phyloP scores from a whole-genome alignment of 1,140 invertebrate species.

The Araneus ventricosus region DNA sequence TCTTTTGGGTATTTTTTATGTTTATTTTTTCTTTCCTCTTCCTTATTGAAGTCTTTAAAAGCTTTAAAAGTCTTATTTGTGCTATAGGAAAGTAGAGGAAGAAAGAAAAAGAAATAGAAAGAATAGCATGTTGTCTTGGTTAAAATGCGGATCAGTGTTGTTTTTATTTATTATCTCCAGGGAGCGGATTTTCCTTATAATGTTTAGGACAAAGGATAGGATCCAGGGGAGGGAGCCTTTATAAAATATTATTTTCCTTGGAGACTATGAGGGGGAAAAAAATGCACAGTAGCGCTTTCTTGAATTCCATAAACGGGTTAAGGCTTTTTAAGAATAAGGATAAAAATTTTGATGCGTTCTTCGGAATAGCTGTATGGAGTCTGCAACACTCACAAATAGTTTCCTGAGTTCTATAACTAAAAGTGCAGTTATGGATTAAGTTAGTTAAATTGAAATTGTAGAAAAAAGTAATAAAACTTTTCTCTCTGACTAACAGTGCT shows the following conservation, averaged over 20 bases:
- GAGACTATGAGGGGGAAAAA: background rate
- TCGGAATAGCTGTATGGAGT: background rate
- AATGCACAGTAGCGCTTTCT: background rate
- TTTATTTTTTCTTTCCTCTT: constrained; percentile 10
- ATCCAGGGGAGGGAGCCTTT: background rate
- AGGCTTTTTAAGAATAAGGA: background rate
- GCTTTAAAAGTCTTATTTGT: constrained; percentile 50
- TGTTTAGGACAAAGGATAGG: background rate
- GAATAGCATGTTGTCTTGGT: constrained; percentile 33
- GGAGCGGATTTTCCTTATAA: background rate
- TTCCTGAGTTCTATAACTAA: too few species aligned
- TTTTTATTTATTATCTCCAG: constrained; percentile 34
- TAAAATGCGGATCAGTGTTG: constrained; percentile 34
- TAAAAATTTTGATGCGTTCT: background rate
- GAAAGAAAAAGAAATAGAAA: background rate
- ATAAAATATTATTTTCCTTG: background rate
- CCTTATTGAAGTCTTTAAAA: constrained; percentile 50
- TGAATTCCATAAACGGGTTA: background rate
- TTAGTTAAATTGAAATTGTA: too few species aligned
- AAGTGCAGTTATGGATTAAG: too few species aligned
- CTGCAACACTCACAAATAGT: background rate
- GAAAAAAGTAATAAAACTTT: too few species aligned
- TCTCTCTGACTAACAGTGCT: too few species aligned
- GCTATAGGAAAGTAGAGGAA: background rate
- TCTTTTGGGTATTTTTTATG: background rate